Conservation (phyloP, 2,888 invertebrate species). For the Xylophagus ater region DNA sequence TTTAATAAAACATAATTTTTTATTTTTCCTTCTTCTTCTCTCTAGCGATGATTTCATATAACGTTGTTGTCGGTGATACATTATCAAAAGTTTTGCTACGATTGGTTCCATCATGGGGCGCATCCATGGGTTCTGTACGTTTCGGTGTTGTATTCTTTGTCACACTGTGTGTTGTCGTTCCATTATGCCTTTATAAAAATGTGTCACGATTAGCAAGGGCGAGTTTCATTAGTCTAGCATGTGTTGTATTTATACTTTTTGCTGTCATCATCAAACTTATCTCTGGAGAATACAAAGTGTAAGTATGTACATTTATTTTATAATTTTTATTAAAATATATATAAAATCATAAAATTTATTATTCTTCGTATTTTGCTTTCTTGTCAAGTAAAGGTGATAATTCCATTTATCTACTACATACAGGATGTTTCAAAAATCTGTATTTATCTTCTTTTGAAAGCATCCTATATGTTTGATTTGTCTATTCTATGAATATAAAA, state of each 20-base stretch:
- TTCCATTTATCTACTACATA: too few relatives aligned
- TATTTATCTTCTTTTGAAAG: too few relatives aligned
- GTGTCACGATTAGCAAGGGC: conserved; percentile 43
- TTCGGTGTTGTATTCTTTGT: conserved; percentile 53
- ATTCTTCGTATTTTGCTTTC: not conserved
- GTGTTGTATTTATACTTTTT: conserved; percentile 60
- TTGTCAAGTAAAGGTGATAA: not conserved
- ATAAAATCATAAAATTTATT: not conserved
- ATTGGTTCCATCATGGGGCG: conserved; percentile 44
- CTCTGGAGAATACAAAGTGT: conserved; percentile 50
- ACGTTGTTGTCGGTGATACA: conserved; percentile 78
- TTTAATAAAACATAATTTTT: not conserved
- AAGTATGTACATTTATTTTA: conserved; percentile 36
- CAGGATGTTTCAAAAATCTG: too few relatives aligned
- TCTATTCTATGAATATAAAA: too few relatives aligned
- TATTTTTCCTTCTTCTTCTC: conserved; percentile 22
- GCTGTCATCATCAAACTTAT: conserved; percentile 45
- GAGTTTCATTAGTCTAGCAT: conserved; percentile 46
- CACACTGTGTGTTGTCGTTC: conserved; percentile 62
- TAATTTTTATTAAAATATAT: conserved; percentile 2
- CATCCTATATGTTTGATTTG: too few relatives aligned
- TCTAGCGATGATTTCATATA: conserved; percentile 79
- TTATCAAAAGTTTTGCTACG: conserved; percentile 70
- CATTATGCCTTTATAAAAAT: conserved; percentile 67
- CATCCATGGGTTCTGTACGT: conserved; percentile 38